Evolutionary conservation across 1,140 invertebrate species (phyloP), one percentile per base, ranked within the genome.

Genomic region (Belonocnema kinseyi): DNA sequence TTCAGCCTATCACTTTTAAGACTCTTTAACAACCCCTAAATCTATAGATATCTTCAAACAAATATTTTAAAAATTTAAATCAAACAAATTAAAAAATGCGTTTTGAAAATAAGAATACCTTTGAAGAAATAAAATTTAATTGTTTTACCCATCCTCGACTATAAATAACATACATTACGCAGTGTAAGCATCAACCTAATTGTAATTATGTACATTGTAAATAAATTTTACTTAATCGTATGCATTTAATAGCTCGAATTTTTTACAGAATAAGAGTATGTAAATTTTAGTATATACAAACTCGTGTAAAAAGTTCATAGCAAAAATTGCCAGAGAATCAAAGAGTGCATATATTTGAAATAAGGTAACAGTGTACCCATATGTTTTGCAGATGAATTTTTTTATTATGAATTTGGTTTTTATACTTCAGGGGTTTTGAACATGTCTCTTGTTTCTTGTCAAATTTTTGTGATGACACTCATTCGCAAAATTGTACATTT

Each of bases 181-280:
- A 33, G 4, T 40, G 13, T 66, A 14, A 66, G n/a, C 61, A 66
- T 66, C 46, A 66, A 66, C 6, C 13, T 66, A n/a, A 66, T 46
- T 66, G 61, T 66, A 66, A 66, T 66, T 66, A 66, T 66, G 61
- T 66, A 66, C 61, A 66, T 66, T 66, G 61, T 66, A 66, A 66
- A 66, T 66, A 66, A 66, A 66, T 40, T 66, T 66, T 66, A 26
- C 61, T 46, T 33, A 21, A 40, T 66, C 61, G 46, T 66, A 66
- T 26, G 7, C 16, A 40, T 66, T 66, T 16, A 66, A 40, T 40
- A 21, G 58, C 11, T 66, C 21, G 26, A 16, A 40, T 66, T 40
- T 66, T 66, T 66, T 46, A 8, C 40, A 46, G 10, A 10, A 46
- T 66, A 13, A 66, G 3, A 56, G 7, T 17, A 4, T 56, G 17